These are phyloP conservation scores for Drosophila persimilis DNA, from an alignment of 1,140 invertebrate genomes.

Conservation along the genomic window DNA sequence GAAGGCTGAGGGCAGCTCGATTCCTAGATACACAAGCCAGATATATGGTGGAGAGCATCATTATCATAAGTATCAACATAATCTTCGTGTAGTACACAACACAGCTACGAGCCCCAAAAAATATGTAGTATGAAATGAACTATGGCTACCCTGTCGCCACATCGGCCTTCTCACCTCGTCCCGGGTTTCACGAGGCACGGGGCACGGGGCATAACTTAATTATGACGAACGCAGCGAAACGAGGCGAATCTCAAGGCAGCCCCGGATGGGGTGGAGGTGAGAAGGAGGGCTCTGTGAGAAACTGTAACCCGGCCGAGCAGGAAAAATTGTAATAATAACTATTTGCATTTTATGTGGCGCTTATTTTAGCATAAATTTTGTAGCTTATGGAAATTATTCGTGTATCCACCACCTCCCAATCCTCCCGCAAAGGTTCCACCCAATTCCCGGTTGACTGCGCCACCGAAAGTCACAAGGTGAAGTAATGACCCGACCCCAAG, in stretches of 20 bases:
- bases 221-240: slow-evolving; percentile 57
- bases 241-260: slow-evolving; percentile 31
- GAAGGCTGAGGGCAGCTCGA: slow-evolving; percentile 29
- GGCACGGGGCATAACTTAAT: slow-evolving; percentile 58
- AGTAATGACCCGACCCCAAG: slow-evolving; percentile 64
- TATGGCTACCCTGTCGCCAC: slow-evolving; percentile 14
- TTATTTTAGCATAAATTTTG: slow-evolving; percentile 80
- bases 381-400: slow-evolving; percentile 77
- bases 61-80: slow-evolving; percentile 68
- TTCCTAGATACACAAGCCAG: slow-evolving; percentile 34
- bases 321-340: slow-evolving; percentile 79
- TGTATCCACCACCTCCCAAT: slow-evolving; percentile 39
- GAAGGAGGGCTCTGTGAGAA: not conserved
- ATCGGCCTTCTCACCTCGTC: slow-evolving; percentile 1
- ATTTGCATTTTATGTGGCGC: slow-evolving; percentile 80
- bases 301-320: slow-evolving; percentile 31
- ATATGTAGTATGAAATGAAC: slow-evolving; percentile 53
- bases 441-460: slow-evolving; percentile 14
- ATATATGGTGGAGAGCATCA: slow-evolving; percentile 47
- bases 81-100: slow-evolving; percentile 53
- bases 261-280: not conserved
- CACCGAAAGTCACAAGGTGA: slow-evolving; percentile 53
- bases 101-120: slow-evolving; percentile 37
- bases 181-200: slow-evolving; percentile 19
- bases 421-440: not conserved